Base-by-base conservation (phyloP, 2,797 vertebrate species). In the Varecia variegata region DNA sequence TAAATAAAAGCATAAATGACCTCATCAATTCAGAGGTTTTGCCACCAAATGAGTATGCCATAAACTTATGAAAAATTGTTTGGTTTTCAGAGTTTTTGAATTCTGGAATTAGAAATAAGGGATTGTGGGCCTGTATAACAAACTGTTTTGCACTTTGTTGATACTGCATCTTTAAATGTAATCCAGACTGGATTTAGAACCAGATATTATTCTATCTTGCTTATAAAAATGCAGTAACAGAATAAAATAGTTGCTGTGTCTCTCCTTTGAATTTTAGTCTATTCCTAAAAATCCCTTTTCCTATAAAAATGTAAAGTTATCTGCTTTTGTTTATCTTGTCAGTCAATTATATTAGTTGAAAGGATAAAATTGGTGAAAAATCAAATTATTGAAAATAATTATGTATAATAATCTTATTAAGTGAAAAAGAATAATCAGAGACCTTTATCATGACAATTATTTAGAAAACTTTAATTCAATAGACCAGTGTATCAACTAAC, bases 291-390 rank as follows among this genome's bases (percentile, higher is more conserved):
- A 32, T 93, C 15, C 50, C n/a, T 77, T 35, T 35, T 93, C 27
- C n/a, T 67, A 76, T 35, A 93, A 92, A 71, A 70, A 83, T n/a
- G 2, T 84, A 88, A 83, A 74, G 54, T 81, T 88, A 60, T 67
- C 40, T 94, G 52, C 11, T 83, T 71, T 93, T 73, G 7, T 70
- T 84, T 80, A 67, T 65, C 74, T 56, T 89, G 27, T 83, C 56
- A 90, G 17, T 89, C 43, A 83, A n/a, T 62, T 93, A 45, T 35
- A 86, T 68, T 79, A 92, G 4, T 76, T 95, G 12, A 35, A 96
- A 89, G 50, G 14, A 89, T 62, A 87, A 91, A 81, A 30, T 23
- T 85, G 23, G 20, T 18, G 84, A 81, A 86, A 92, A 32, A 70
- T 32, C 7, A 81, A 88, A 54, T 87, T 88, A 87, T 8, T 80